Base-by-base conservation (phyloP, 2,797 vertebrate species). In the Danio albolineatus region DNA sequence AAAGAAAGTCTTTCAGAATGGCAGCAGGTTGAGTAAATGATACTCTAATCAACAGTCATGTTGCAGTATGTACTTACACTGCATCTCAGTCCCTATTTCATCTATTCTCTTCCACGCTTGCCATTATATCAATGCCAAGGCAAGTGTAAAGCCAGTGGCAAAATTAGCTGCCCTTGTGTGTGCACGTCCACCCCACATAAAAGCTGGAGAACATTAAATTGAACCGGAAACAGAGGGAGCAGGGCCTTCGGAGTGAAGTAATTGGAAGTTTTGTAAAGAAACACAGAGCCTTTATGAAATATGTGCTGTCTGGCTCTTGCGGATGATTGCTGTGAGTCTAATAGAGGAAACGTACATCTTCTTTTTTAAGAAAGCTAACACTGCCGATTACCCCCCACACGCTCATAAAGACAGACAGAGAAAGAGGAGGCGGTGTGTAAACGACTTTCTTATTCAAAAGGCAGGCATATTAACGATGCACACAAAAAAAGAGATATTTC, bases 221-320 rank as follows among this genome's bases (percentile, higher is more conserved):
- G 62, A 70, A 66, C 56, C 19, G 38, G 70, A 49, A 53, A 61
- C 65, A 51, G 36, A 12, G 49, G 10, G 36, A 76, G n/a, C 71
- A 72, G 49, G 51, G 54, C 62, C 53, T 66, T 49, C 65, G 1
- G 39, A 10, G 75, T 28, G 61, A 82, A 71, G 53, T 83, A 87
- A 88, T 77, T 86, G 83, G 73, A 70, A 61, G 71, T 84, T 86
- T 83, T 85, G 78, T 82, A 78, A 79, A 82, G 77, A 81, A 73
- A 82, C 51, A 72, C 62, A 64, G 61, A 80, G 61, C n/a, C 39
- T 51, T 85, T 83, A 88, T 71, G 54, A 56, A 39, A 53, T 39
- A 76, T 65, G 67, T 61, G 51, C 36, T 36, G 54, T 76, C 49
- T 53, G 12, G 51, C 61, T 70, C 21, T 19, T 53, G 28, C 2